These are phyloP conservation scores for Leptodactylus fuscus DNA, from an alignment of 2,113 vertebrate species.

Conservation along the genomic window DNA sequence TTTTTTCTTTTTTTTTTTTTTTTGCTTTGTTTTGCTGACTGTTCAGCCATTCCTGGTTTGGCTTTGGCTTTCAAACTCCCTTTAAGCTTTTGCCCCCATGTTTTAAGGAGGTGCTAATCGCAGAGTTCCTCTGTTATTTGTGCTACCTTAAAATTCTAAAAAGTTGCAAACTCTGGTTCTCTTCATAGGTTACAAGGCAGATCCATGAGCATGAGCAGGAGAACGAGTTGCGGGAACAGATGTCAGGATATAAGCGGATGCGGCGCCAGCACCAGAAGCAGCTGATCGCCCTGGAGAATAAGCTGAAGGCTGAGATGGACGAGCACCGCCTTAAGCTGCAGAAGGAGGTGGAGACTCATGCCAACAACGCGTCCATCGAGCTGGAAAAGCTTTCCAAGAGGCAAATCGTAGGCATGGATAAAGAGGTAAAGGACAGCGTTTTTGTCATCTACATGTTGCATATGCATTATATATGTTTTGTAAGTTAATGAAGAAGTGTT, in stretches of 20 bases:
- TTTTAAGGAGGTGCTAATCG: not conserved
- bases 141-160: not conserved
- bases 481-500: too few species aligned
- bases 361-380: constrained; percentile 99
- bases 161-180: not conserved
- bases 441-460: not conserved
- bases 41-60: not conserved
- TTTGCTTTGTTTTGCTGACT: not conserved
- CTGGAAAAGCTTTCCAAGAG: constrained; percentile 99
- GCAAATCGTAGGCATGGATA: constrained; percentile 91
- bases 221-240: constrained; percentile 99
- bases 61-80: not conserved
- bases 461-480: not conserved
- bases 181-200: constrained; percentile 93
- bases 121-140: not conserved
- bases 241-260: constrained; percentile 99
- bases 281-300: constrained; percentile 99
- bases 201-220: constrained; percentile 99
- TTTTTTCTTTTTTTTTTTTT: too few species aligned
- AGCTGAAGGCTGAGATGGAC: constrained; percentile 99
- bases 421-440: constrained; percentile 81
- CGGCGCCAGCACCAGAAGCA: constrained; percentile 99
- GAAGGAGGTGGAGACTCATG: constrained; percentile 98
- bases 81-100: not conserved
- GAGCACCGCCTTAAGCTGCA: constrained; percentile 98